Percentiles rank a stretch among this genome's conserved stretches.
These are phyloP conservation scores for Antennarius maculatus DNA, from an alignment of 2,797 vertebrate genomes.

Conservation along the genomic window DNA sequence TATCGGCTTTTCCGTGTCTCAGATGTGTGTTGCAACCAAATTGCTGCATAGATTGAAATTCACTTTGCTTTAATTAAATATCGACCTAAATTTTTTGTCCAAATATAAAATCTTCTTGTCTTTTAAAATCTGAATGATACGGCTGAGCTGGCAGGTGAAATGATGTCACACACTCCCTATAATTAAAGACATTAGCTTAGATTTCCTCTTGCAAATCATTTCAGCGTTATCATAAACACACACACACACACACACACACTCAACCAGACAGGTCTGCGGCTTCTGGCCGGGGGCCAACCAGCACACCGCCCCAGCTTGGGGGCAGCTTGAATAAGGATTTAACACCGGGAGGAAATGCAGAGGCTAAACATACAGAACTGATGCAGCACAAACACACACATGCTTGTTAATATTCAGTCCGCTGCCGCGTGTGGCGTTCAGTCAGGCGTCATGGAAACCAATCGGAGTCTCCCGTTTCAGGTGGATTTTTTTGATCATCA, in stretches of 20 bases:
- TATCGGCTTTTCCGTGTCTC: conserved; percentile 46
- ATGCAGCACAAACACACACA: conserved; percentile 38
- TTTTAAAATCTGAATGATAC: too few species aligned
- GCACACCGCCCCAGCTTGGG: conserved; percentile 45
- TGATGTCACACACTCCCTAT: neutral
- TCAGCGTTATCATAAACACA: neutral
- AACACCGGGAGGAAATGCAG: conserved; percentile 33
- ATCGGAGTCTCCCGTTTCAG: neutral
- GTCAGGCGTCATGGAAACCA: neutral
- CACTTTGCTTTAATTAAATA: conserved; percentile 2
- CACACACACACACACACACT: conserved; percentile 4
- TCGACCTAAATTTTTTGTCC: neutral
- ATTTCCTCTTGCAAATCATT: neutral
- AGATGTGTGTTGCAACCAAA: conserved; percentile 12
- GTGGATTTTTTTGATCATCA: neutral
- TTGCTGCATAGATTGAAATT: conserved; percentile 9
- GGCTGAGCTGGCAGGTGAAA: neutral
- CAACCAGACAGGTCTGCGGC: neutral
- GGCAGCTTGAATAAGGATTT: conserved; percentile 54
- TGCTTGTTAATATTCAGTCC: conserved; percentile 22
- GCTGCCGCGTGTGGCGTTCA: neutral
- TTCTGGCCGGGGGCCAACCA: conserved; percentile 35
- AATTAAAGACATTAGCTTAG: neutral
- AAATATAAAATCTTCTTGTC: neutral
- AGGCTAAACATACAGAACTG: conserved; percentile 18